These are phyloP conservation scores for Zeuzera pyrina DNA, from an alignment of 2,888 invertebrate genomes.

Conservation along the genomic window DNA sequence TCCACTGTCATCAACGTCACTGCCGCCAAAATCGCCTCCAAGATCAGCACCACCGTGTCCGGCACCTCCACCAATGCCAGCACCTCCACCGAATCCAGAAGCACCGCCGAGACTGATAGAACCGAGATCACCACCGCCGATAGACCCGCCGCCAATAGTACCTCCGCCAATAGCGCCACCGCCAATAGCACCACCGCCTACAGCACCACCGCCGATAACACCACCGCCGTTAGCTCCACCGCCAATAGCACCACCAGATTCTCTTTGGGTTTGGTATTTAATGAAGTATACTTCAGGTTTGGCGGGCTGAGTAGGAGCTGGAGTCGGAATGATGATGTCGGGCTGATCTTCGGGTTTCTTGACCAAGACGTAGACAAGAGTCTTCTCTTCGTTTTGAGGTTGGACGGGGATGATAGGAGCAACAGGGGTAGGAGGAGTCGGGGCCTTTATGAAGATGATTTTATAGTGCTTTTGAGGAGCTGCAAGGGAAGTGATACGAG, in stretches of 20 bases:
- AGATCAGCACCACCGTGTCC: constrained; percentile 36
- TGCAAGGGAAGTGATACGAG: constrained; percentile 76
- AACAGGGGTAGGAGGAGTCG: constrained; percentile 85
- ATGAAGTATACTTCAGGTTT: constrained; percentile 95
- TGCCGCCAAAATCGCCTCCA: constrained; percentile 43
- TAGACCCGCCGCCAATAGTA: constrained; percentile 30
- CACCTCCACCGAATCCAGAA: constrained; percentile 31
- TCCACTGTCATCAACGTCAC: constrained; percentile 35
- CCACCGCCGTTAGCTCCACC: constrained; percentile 48
- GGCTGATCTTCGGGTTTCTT: constrained; percentile 91
- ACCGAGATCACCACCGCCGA: constrained; percentile 30
- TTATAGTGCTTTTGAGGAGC: constrained; percentile 92
- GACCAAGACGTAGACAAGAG: constrained; percentile 89
- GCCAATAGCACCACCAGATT: constrained; percentile 49
- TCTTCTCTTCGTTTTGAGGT: constrained; percentile 90
- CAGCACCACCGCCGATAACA: constrained; percentile 39
- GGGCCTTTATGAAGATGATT: constrained; percentile 94
- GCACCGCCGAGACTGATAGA: constrained; percentile 23
- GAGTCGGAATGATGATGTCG: constrained; percentile 83
- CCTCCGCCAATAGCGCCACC: constrained; percentile 36
- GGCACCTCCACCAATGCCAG: constrained; percentile 25
- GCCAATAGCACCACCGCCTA: constrained; percentile 38
- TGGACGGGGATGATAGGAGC: constrained; percentile 86
- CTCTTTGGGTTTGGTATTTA: constrained; percentile 82
- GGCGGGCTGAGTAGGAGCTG: constrained; percentile 86